A percentile compares a stretch with the other conserved stretches of the same genome.
Evolutionary conservation across 1,140 invertebrate genomes (phyloP).

Genomic region (Eueides isabella): DNA sequence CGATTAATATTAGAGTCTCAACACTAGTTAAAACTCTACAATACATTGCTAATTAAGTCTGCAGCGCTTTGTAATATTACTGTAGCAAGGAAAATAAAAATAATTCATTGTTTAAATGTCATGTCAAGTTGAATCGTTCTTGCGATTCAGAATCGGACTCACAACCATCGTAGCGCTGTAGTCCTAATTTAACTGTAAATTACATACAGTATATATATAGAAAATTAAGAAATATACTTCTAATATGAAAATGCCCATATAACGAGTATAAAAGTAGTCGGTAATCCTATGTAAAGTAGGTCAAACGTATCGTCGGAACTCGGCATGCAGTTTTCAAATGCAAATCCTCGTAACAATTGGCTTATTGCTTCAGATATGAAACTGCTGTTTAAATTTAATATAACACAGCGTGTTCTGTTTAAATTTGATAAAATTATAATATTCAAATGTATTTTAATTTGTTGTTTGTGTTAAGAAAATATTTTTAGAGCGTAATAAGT

Average conservation of each 20-base stretch:
- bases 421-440: constrained; percentile 12
- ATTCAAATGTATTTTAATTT: background rate
- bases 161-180: too few species aligned
- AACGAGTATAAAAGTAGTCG: background rate
- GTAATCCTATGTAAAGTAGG: constrained; percentile 2
- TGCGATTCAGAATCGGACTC: too few species aligned
- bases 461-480: background rate
- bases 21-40: too few species aligned
- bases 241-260: background rate
- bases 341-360: constrained; percentile 8
- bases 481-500: too few species aligned
- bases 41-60: too few species aligned
- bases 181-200: background rate
- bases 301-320: constrained; percentile 9
- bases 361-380: constrained; percentile 13
- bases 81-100: too few species aligned
- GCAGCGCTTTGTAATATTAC: too few species aligned
- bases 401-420: background rate
- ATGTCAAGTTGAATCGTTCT: too few species aligned
- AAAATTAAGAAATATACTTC: background rate
- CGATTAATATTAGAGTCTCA: too few species aligned
- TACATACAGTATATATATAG: background rate
- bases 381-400: constrained; percentile 12
- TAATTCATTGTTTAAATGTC: too few species aligned
- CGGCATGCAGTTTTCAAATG: constrained; percentile 7